Base-by-base conservation (phyloP, 2,113 vertebrate genomes). In the Columbina picui region DNA sequence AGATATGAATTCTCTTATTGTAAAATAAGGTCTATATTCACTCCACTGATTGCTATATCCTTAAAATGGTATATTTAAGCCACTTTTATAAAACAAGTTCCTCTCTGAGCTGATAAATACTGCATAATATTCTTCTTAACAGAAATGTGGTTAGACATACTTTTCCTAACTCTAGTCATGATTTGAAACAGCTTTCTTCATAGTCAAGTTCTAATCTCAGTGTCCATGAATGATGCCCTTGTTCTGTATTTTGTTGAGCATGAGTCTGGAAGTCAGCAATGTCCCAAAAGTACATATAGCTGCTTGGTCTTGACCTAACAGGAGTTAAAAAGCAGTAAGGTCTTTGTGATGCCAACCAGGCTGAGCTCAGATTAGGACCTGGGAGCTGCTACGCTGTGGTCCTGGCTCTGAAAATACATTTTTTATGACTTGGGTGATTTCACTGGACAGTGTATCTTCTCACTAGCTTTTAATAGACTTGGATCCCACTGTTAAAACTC, bases 351-450 rank as follows among this genome's bases (percentile, higher is more conserved):
- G 64, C 43, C 77, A 12, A 60, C 4, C 20, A 75, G 69, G 56
- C 60, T 12, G 41, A 87, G 57, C 65, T 38, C 52, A 65, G 60
- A 64, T 34, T 36, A 55, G 68, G 79, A 60, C 29, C 76, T 64
- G 52, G 71, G 69, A 95, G 38, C 60, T 87, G 61, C 77, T 64
- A 2, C 10, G 36, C 70, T 7, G 20, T 20, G 71, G 63, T 23
- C 61, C 68, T 73, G 79, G 53, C 74, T 45, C 63, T 12, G 78
- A 57, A 90, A 79, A 9, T 12, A 2, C 9, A 27, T 79, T 65
- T 91, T 93, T 91, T 79, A 69, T 59, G 70, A 76, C 87, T 84
- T 94, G 59, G 78, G 70, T 95, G 63, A 79, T 55, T n/a, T 83
- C 6, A 5, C 75, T 83, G 81, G 88, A 53, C 23, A 9, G 68